Conservation (phyloP, 2,113 vertebrate genomes). For the Kobus ellipsiprymnus region DNA sequence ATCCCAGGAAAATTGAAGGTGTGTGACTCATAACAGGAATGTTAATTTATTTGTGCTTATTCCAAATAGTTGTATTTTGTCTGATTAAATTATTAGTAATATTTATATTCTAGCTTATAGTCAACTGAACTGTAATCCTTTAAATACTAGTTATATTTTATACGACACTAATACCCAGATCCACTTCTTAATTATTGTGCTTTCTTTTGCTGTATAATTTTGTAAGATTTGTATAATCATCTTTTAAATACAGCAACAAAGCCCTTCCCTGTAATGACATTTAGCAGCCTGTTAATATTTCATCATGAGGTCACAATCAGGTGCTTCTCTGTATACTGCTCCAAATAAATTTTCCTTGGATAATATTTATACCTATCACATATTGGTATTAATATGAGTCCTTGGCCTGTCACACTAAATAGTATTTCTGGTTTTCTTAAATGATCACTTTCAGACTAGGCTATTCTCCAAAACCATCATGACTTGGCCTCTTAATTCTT, state of each 20-base stretch:
- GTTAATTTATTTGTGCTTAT: not conserved
- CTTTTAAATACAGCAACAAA: not conserved
- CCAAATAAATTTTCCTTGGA: not conserved
- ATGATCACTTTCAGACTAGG: constrained; percentile 43
- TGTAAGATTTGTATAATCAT: not conserved
- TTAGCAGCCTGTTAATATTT: not conserved
- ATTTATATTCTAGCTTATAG: not conserved
- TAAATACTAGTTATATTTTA: not conserved
- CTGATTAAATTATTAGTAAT: not conserved
- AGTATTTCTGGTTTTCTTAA: constrained; percentile 21
- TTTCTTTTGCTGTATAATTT: not conserved
- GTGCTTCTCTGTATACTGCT: not conserved
- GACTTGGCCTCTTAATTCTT: constrained; percentile 44
- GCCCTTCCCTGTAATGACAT: not conserved
- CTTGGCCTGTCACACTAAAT: not conserved
- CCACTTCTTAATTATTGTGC: not conserved
- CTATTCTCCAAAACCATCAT: constrained; percentile 36
- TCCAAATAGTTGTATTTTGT: not conserved
- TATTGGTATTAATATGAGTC: not conserved
- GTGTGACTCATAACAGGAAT: not conserved
- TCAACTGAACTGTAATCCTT: not conserved
- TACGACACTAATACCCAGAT: not conserved
- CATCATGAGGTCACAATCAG: not conserved
- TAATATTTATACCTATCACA: not conserved
- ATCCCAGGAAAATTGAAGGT: not conserved